phyloP scores from a whole-genome alignment of 2,113 vertebrate species.

The Pogonocichla stellata region DNA sequence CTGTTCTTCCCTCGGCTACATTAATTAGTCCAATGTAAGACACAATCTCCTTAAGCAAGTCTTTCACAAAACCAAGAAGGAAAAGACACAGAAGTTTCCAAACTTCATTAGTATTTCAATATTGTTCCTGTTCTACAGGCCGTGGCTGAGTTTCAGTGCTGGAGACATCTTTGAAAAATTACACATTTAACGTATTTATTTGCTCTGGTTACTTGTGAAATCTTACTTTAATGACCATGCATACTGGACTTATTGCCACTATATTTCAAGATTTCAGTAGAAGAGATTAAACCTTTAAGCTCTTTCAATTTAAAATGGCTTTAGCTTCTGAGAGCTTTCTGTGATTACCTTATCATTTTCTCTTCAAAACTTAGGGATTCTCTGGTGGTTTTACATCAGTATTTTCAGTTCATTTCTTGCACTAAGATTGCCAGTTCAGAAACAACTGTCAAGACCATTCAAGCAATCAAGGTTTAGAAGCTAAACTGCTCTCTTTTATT shows the following conservation, averaged over 20 bases:
- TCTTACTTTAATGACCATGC: slow-evolving; percentile 48
- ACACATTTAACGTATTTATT: slow-evolving; percentile 8
- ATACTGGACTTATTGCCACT: slow-evolving; percentile 42
- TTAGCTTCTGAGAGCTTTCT: slow-evolving; percentile 12
- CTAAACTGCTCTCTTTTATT: slow-evolving; percentile 24
- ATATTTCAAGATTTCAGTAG: neutral
- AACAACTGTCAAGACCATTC: slow-evolving; percentile 44
- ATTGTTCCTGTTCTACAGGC: neutral
- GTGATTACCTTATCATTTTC: slow-evolving; percentile 27
- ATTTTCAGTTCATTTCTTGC: slow-evolving; percentile 26
- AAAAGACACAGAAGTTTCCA: neutral
- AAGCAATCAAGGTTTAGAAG: slow-evolving; percentile 37
- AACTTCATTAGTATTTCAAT: slow-evolving; percentile 27
- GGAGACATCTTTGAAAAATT: slow-evolving; percentile 26
- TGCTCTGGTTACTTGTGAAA: slow-evolving; percentile 37
- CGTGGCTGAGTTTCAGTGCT: neutral
- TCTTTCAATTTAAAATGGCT: slow-evolving; percentile 35
- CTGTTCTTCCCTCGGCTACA: neutral
- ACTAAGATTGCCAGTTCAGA: slow-evolving; percentile 15
- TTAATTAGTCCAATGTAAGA: neutral
- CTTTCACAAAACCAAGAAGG: neutral
- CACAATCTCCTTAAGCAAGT: neutral
- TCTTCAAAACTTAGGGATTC: slow-evolving; percentile 5
- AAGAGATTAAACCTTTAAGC: slow-evolving; percentile 44
- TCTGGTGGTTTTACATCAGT: neutral